Conservation (phyloP, 2,113 vertebrate species). For the Sylvicapra grimmia region DNA sequence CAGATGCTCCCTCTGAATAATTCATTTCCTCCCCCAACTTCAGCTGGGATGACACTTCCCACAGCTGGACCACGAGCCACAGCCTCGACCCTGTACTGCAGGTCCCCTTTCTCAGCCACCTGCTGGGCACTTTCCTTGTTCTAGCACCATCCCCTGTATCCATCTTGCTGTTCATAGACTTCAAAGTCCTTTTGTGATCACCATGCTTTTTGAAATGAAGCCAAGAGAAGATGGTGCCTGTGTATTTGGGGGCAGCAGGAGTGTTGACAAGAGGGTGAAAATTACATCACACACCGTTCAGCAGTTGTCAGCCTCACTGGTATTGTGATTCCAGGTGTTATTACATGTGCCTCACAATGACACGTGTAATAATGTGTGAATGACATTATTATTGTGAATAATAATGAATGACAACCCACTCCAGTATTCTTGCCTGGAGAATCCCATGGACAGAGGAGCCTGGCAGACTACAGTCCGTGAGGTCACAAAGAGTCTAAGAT, state of each 20-base stretch:
- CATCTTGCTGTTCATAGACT: background rate
- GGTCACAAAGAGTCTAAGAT: background rate
- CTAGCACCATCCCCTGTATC: too few species aligned
- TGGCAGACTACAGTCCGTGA: rapidly evolving
- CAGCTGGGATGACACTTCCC: background rate
- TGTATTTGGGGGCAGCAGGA: too few species aligned
- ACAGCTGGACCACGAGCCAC: background rate
- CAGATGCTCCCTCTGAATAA: background rate
- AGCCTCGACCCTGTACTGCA: rapidly evolving
- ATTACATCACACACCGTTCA: background rate
- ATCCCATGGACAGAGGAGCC: background rate
- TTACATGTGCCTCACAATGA: background rate
- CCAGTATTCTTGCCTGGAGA: background rate
- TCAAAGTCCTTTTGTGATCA: background rate
- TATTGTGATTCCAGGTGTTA: background rate
- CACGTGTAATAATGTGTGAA: too few species aligned
- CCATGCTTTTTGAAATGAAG: background rate
- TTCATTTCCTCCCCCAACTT: background rate
- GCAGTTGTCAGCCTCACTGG: background rate
- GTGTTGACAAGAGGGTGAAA: background rate
- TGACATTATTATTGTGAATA: too few species aligned
- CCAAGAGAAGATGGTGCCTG: background rate
- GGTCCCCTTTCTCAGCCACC: background rate
- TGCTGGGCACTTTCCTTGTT: background rate
- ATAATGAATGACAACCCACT: background rate